Evolutionary conservation across 1,140 invertebrate species (phyloP).

Genomic region (Lasioglossum baleicum): DNA sequence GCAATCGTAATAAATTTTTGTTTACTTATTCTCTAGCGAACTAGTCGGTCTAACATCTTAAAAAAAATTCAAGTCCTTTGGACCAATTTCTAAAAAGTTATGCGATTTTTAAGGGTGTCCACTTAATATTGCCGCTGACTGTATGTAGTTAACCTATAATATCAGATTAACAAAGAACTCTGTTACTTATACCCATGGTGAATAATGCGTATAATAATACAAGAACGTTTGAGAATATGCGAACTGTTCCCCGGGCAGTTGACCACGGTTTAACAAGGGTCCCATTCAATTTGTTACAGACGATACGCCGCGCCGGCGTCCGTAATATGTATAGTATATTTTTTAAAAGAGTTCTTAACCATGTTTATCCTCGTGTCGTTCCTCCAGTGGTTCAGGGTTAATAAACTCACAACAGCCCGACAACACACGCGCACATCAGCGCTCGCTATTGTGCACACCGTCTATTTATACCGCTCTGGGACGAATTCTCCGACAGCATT

Average conservation of each 20-base stretch:
- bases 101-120: too few relatives aligned
- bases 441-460: background rate
- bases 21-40: too few relatives aligned
- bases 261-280: background rate
- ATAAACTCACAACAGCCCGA: slow-evolving; percentile 76
- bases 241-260: background rate
- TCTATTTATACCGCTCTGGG: slow-evolving; percentile 27
- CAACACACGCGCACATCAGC: background rate
- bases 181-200: too few relatives aligned
- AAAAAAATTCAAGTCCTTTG: too few relatives aligned
- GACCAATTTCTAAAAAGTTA: too few relatives aligned
- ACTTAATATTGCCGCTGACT: too few relatives aligned
- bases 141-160: background rate
- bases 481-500: slow-evolving; percentile 7
- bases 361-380: slow-evolving; percentile 87
- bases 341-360: slow-evolving; percentile 53
- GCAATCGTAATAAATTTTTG: too few relatives aligned
- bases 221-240: background rate
- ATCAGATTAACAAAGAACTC: background rate
- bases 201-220: background rate
- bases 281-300: slow-evolving; percentile 11
- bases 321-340: background rate
- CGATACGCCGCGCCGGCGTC: background rate
- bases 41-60: too few relatives aligned
- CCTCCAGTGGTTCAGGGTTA: slow-evolving; percentile 85